phyloP scores from a whole-genome alignment of 92 coral and sea anemone species.

The Chrysogorgia sp. region DNA sequence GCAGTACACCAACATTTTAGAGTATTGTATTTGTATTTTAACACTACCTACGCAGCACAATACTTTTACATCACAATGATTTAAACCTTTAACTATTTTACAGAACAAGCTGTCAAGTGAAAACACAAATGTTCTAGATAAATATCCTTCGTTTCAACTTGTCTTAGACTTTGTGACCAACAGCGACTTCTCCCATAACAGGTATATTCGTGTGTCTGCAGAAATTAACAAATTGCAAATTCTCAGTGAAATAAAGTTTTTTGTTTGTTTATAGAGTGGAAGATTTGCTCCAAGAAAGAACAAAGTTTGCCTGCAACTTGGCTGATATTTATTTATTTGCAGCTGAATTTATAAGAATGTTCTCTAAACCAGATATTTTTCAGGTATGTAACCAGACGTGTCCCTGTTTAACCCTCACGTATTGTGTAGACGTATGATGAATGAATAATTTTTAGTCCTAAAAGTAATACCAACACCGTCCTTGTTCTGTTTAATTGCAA shows the following conservation, averaged over 20 bases:
- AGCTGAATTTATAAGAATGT: conserved; percentile 84
- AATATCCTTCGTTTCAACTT: conserved; percentile 92
- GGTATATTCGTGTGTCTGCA: conserved; percentile 46
- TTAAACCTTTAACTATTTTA: background rate
- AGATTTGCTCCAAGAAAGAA: conserved; percentile 83
- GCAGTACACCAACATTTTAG: background rate
- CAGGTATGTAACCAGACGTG: too few species aligned
- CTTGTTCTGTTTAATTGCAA: too few species aligned
- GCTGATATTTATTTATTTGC: conserved; percentile 91
- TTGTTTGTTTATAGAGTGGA: conserved; percentile 59
- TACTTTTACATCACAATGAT: background rate
- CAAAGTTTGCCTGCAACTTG: conserved; percentile 78
- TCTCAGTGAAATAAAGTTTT: background rate
- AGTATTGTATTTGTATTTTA: too few species aligned
- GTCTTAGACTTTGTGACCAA: conserved; percentile 94
- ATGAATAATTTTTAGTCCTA: too few species aligned
- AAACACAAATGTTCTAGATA: conserved; percentile 83
- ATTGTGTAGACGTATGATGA: background rate
- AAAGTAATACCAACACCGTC: too few species aligned
- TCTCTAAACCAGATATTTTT: conserved; percentile 84
- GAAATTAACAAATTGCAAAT: background rate
- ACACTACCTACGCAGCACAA: too few species aligned
- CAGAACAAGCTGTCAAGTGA: conserved; percentile 60
- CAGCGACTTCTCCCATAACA: conserved; percentile 82
- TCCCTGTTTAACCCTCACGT: background rate